Evolutionary conservation across 2,113 vertebrate genomes (phyloP), one percentile per base, ranked within the genome.

Genomic region (Oceanodroma tethys): DNA sequence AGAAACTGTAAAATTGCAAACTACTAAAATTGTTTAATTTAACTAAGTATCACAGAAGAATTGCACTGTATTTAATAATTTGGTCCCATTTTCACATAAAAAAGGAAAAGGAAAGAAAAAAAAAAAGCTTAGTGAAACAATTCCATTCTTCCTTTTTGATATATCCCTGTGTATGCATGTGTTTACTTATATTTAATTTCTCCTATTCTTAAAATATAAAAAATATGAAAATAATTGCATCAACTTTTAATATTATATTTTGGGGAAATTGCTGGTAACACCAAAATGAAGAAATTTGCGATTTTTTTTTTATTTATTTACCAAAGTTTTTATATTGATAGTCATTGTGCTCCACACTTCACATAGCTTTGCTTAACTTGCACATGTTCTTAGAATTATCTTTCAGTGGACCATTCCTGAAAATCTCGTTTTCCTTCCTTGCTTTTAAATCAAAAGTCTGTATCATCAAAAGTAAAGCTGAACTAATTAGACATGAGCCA

Each of bases 381-480:
- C 30, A 16, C 68, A 21, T 88, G 40, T 95, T 90, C 47, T 67
- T 90, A n/a, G 12, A 66, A 92, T 90, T 74, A 14, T 18, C 36
- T 81, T 59, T 52, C 75, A 66, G 15, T 82, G 22, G 68, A 95
- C 23, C n/a, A 6, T 23, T 86, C 83, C 86, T 96, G 87, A 93
- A 97, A 95, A 81, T 40, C 47, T 87, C 6, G 13, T 43, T 95
- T 48, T 48, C 17, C n/a, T 62, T 74, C 10, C 15, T 78, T 50
- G 20, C 73, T 84, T 94, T 85, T 92, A 73, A 95, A 86, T 95
- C 81, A 85, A 65, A 94, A 86, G 36, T 43, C 74, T 91, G 34
- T 89, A 36, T 76, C 53, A 38, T 88, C 74, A 65, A 81, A 87
- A 93, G 72, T 91, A 92, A 97, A 97, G 52, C 88, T 94, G 85